Base-by-base conservation (phyloP, 1,140 invertebrate species). In the Atta cephalotes region DNA sequence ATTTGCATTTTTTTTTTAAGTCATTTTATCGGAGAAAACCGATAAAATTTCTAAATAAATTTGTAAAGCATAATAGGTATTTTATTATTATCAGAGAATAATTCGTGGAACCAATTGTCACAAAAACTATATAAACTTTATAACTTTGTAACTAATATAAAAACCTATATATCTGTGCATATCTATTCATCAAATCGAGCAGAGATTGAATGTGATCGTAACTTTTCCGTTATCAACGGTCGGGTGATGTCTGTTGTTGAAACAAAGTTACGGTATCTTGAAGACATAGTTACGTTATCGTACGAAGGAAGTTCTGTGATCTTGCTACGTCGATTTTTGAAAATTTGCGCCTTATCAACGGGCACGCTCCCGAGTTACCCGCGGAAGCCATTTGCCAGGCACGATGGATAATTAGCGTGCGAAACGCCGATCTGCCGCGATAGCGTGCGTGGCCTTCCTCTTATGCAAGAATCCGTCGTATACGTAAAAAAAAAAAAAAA, bases 331-430 rank as follows among this genome's bases (percentile, higher is more conserved):
- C 70, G 71, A 87, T 89, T 82, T 51, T 9, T 72, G 74, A 65
- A 89, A 77, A 89, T 89, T 89, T 39, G 63, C 68, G 21, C 77
- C 76, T 90, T 89, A 89, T 90, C 89, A 21, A 62, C 3, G 39
- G 45, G 76, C 88, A 39, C 63, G 76, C 68, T 86, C 65, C 49
- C 77, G 51, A 62, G 88, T 90, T 89, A 89, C 62, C 77, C 89
- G 87, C 90, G 89, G 89, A 91, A 91, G 89, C 80, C 80, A 91
- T 91, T 91, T 91, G 90, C 90, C 90, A 91, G 87, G 79, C 74
- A 91, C 76, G 90, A 89, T 89, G 80, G 87, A 79, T 91, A 91
- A 91, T 91, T 91, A 90, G 90, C 87, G 80, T 87, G 90, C 74
- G 89, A 88, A 91, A 91, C 89, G 72, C 70, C 80, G 90, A 91